Conservation (phyloP, 1,140 invertebrate genomes). For the Aphelinus atriplicis region DNA sequence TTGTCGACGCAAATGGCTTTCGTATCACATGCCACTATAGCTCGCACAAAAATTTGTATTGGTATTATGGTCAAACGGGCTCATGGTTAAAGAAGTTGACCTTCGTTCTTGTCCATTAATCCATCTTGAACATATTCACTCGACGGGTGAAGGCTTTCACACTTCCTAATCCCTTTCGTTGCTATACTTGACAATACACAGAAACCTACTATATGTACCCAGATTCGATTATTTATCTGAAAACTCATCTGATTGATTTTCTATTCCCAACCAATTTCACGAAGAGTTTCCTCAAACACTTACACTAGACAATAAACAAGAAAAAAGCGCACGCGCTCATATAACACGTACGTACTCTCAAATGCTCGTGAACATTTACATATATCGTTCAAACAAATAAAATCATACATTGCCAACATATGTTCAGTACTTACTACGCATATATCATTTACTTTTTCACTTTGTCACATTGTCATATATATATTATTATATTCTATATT, state of each 20-base stretch:
- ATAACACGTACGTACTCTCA: conserved; percentile 14
- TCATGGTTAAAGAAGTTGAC: conserved; percentile 89
- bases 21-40: too few species aligned
- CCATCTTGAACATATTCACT: conserved; percentile 66
- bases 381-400: conserved; percentile 22
- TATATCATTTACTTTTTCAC: conserved; percentile 42
- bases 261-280: too few species aligned
- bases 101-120: conserved; percentile 89
- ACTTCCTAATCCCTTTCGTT: too few species aligned
- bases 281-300: too few species aligned
- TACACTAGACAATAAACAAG: too few species aligned
- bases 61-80: conserved; percentile 45
- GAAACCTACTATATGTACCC: too few species aligned
- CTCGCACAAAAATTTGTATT: too few species aligned
- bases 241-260: too few species aligned
- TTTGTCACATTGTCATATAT: conserved; percentile 41
- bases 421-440: conserved; percentile 43
- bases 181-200: too few species aligned
- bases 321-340: background rate
- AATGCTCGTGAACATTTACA: conserved; percentile 22
- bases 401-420: conserved; percentile 27
- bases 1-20: too few species aligned
- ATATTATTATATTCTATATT: conserved; percentile 39
- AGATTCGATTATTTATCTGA: too few species aligned
- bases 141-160: too few species aligned